phyloP scores from a whole-genome alignment of 2,888 invertebrate genomes.

The Glyphotaelius pellucidus region DNA sequence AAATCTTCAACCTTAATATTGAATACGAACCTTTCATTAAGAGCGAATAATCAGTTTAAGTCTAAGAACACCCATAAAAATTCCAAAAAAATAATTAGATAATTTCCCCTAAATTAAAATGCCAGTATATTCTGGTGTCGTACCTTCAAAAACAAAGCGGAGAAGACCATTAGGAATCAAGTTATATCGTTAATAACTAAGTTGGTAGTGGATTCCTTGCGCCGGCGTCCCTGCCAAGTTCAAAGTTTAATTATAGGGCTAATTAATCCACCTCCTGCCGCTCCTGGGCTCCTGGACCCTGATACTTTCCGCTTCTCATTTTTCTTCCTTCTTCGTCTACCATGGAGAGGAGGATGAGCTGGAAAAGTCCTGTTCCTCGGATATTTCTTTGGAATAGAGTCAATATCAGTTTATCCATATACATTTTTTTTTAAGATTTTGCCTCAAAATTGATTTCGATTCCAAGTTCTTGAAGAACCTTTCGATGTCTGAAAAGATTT shows the following conservation, averaged over 20 bases:
- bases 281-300: slow-evolving; percentile 3
- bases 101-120: background rate
- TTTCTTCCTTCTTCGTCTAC: slow-evolving; percentile 51
- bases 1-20: background rate
- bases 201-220: slow-evolving; percentile 52
- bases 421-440: no score
- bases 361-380: background rate
- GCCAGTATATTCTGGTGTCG: background rate
- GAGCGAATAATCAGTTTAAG: background rate
- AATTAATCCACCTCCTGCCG: slow-evolving; percentile 63
- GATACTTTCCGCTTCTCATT: slow-evolving; percentile 54
- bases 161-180: slow-evolving; percentile 53
- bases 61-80: background rate
- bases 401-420: no score
- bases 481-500: no score
- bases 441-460: no score
- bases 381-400: background rate
- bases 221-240: slow-evolving; percentile 58
- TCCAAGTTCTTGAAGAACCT: no score
- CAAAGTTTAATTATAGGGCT: slow-evolving; percentile 65
- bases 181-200: slow-evolving; percentile 59
- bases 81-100: background rate
- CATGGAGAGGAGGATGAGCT: slow-evolving; percentile 44
- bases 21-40: background rate
- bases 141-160: slow-evolving; percentile 51